Percentiles rank a stretch among this genome's conserved stretches.
These are phyloP conservation scores for Lithophane semibrunnea DNA, from an alignment of 2,888 invertebrate species.

Conservation along the genomic window DNA sequence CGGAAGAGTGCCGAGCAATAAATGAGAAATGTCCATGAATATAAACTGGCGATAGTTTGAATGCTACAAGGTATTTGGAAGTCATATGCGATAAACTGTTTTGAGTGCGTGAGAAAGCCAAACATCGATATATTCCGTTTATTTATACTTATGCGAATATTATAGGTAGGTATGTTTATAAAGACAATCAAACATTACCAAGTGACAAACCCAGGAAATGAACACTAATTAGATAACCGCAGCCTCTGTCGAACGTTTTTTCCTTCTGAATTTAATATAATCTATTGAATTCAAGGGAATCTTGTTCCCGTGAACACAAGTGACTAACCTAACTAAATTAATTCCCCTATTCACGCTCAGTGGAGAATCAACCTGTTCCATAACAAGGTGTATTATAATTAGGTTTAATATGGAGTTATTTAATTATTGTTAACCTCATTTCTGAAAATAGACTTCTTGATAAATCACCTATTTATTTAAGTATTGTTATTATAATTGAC, in stretches of 20 bases:
- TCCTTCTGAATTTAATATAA: conserved; percentile 8
- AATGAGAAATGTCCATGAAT: conserved; percentile 23
- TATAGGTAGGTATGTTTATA: neutral
- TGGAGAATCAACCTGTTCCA: conserved; percentile 27
- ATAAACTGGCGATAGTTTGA: conserved; percentile 19
- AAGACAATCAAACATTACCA: conserved; percentile 4
- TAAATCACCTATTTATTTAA: conserved; percentile 23
- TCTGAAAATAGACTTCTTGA: conserved; percentile 17
- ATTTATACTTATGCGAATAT: conserved; percentile 3
- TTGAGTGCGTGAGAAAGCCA: conserved; percentile 28
- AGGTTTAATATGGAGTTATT: neutral
- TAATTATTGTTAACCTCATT: neutral
- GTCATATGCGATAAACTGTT: conserved; percentile 31
- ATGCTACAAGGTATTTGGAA: conserved; percentile 19
- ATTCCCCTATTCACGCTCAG: conserved; percentile 39
- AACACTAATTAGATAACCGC: conserved; percentile 23
- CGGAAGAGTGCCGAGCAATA: conserved; percentile 7
- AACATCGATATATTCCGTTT: conserved; percentile 5
- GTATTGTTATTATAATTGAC: conserved; percentile 2
- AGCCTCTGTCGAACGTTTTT: conserved; percentile 12
- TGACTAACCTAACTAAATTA: conserved; percentile 12
- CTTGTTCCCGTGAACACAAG: conserved; percentile 19
- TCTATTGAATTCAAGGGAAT: conserved; percentile 34
- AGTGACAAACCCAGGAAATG: conserved; percentile 11
- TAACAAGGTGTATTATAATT: conserved; percentile 16